Evolutionary conservation across 2,888 invertebrate genomes (phyloP).

Genomic region (Eupithecia vulgata): DNA sequence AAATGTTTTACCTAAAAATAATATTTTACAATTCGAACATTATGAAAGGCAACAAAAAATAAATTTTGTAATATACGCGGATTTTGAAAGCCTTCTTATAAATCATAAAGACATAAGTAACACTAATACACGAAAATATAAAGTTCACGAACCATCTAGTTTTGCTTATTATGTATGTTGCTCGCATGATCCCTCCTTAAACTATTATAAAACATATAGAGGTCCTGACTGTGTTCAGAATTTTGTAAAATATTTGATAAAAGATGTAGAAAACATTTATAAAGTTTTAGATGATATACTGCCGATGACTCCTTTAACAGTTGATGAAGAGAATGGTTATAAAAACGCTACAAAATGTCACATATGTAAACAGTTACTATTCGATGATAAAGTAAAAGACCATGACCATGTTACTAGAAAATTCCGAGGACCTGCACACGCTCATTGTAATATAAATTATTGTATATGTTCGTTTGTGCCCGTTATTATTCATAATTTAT

Average conservation of each 20-base stretch:
- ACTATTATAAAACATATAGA: slow-evolving; percentile 3
- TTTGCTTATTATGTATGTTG: slow-evolving; percentile 18
- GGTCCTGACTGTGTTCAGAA: slow-evolving; percentile 9
- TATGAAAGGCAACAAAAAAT: slow-evolving; percentile 21
- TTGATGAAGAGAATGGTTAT: not conserved
- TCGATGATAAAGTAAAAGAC: not conserved
- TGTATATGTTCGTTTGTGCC: not conserved
- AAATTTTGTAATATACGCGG: slow-evolving; percentile 14
- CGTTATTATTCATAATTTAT: not conserved
- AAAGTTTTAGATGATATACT: not conserved
- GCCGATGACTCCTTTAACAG: not conserved
- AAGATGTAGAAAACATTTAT: not conserved
- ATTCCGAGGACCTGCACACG: not conserved
- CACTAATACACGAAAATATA: not conserved
- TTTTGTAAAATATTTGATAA: slow-evolving; percentile 7
- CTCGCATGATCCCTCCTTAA: too few relatives aligned
- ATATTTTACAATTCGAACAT: slow-evolving; percentile 4
- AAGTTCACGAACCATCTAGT: slow-evolving; percentile 7
- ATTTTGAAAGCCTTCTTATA: slow-evolving; percentile 11
- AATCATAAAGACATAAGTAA: not conserved
- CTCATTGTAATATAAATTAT: not conserved
- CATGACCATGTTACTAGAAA: not conserved
- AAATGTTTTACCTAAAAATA: too few relatives aligned
- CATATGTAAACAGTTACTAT: slow-evolving; percentile 6
- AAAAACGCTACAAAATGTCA: not conserved